Conservation (phyloP, 2,888 invertebrate species). For the Torymus auratus region DNA sequence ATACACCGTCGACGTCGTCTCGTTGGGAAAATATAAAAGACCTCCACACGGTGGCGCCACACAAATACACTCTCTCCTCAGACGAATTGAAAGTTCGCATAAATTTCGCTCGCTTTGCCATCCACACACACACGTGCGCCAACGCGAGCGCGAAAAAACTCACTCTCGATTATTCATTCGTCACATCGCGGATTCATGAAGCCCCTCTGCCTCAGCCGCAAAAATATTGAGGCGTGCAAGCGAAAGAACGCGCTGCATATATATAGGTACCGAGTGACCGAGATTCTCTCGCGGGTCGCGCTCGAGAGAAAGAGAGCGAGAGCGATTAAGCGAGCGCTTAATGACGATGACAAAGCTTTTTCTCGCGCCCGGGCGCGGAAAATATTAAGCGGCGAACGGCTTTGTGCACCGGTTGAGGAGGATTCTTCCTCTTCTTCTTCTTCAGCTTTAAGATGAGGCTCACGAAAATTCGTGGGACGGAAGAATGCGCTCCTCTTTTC, state of each 20-base stretch:
- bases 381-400: background rate
- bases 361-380: background rate
- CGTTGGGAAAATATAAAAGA: constrained; percentile 28
- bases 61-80: constrained; percentile 2
- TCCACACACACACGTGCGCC: background rate
- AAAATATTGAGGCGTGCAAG: constrained; percentile 53
- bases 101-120: constrained; percentile 27
- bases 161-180: constrained; percentile 57
- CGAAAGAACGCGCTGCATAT: no score
- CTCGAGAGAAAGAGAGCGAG: no score
- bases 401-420: background rate
- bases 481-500: no score
- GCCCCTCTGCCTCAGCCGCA: constrained; percentile 18
- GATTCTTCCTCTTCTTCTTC: no score
- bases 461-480: no score
- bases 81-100: constrained; percentile 49
- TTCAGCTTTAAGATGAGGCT: no score
- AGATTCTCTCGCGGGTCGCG: constrained; percentile 21
- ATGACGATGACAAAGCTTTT: constrained; percentile 32
- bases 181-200: constrained; percentile 57
- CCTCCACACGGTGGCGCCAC: background rate
- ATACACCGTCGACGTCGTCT: background rate
- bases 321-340: constrained; percentile 21
- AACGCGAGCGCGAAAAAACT: constrained; percentile 14
- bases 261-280: constrained; percentile 37